These are phyloP conservation scores for Emydoidea blandingii DNA, from an alignment of 2,797 vertebrate genomes.

Conservation along the genomic window DNA sequence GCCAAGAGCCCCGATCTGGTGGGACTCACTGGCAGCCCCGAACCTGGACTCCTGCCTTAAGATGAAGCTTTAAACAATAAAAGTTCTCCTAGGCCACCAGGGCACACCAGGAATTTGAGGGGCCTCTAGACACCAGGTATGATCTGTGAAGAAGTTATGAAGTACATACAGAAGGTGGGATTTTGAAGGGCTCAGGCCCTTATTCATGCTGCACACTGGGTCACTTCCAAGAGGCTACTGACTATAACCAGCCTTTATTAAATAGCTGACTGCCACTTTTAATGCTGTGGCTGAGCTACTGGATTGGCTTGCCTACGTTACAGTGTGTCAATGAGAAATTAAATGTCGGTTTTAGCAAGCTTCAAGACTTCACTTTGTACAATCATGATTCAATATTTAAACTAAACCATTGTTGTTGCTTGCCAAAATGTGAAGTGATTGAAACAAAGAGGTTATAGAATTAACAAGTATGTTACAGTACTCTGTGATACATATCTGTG, in stretches of 20 bases:
- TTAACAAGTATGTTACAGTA: background rate
- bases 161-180: constrained; percentile 55
- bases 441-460: background rate
- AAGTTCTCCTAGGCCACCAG: constrained; percentile 39
- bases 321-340: background rate
- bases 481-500: background rate
- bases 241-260: background rate
- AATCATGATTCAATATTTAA: background rate
- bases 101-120: constrained; percentile 37
- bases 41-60: background rate
- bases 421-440: background rate
- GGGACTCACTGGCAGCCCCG: no score
- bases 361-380: background rate
- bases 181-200: constrained; percentile 62
- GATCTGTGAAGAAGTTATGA: constrained; percentile 51
- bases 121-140: constrained; percentile 14
- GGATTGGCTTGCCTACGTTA: background rate
- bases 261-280: background rate
- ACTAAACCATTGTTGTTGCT: background rate
- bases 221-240: constrained; percentile 7
- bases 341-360: background rate
- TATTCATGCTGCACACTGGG: constrained; percentile 29
- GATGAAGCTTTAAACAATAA: background rate
- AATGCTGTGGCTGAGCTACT: constrained; percentile 29
- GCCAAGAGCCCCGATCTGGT: no score